Base-by-base conservation (phyloP, 2,113 vertebrate species). In the Fulica atra region DNA sequence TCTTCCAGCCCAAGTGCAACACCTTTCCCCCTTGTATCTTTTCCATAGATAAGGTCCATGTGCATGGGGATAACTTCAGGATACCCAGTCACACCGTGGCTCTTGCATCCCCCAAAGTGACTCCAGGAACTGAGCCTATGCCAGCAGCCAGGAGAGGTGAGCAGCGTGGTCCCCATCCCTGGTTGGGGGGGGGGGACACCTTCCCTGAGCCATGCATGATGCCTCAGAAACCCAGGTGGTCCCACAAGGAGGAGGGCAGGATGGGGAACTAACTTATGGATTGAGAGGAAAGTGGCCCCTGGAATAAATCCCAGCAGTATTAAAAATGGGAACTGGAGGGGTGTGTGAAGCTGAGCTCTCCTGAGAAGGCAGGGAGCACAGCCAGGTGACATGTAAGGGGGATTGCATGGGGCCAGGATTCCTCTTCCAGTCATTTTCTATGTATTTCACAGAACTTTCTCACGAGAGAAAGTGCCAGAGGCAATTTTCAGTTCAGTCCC, bases 1-100 rank as follows among this genome's bases (percentile, higher is more conserved):
- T n/a, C n/a, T n/a, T n/a, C n/a, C n/a, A n/a, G n/a, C n/a, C n/a
- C n/a, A n/a, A n/a, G n/a, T n/a, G n/a, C n/a, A n/a, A n/a, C n/a
- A n/a, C n/a, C n/a, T 23, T 50, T n/a, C 11, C 6, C 28, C 11
- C 26, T 23, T 57, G 5, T n/a, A 25, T 20, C 48, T 70, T 25
- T 60, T 16, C 57, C 20, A 8, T 0, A 20, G 31, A 18, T 21
- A 28, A 50, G 4, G 6, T 56, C 68, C 35, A 6, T 2, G 20
- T n/a, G 15, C 17, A 8, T 0, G 6, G 36, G 57, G 36, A 16
- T 65, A 59, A 65, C 16, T 11, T 1, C 0, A 19, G 57, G 16
- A 38, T 1, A 42, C 7, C 15, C 0, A 1, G 28, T 46, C 57
- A 26, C 0, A 0, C 13, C 10, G 40, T 14, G 56, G 50, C 16